Conservation (phyloP, 2,113 vertebrate species). For the Argyrosomus japonicus region DNA sequence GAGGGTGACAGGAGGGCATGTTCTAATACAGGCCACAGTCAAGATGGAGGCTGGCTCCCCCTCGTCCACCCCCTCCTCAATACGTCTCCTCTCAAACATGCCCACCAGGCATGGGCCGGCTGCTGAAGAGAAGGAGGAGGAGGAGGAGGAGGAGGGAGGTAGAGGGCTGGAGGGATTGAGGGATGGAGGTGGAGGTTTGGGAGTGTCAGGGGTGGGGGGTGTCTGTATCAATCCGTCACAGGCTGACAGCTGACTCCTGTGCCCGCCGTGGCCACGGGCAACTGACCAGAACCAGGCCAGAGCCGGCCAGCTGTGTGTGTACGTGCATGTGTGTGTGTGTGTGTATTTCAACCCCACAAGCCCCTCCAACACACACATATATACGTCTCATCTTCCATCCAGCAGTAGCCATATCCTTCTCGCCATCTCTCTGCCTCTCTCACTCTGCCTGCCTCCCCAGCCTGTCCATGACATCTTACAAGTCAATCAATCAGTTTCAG, state of each 20-base stretch:
- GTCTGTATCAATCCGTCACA: constrained; percentile 95
- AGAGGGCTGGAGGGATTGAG: constrained; percentile 55
- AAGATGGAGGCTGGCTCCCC: constrained; percentile 62
- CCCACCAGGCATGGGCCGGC: constrained; percentile 89
- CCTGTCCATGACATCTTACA: constrained; percentile 88
- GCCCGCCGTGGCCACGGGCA: constrained; percentile 86
- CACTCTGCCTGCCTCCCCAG: constrained; percentile 56
- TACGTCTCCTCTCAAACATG: constrained; percentile 85
- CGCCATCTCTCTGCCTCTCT: constrained; percentile 61
- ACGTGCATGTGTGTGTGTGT: constrained; percentile 29
- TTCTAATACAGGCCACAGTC: constrained; percentile 68
- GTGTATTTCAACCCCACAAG: constrained; percentile 26
- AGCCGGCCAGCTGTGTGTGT: constrained; percentile 74
- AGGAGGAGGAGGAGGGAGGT: constrained; percentile 21
- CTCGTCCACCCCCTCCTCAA: constrained; percentile 34
- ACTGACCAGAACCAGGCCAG: constrained; percentile 88
- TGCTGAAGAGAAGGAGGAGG: constrained; percentile 62
- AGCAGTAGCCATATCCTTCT: constrained; percentile 65
- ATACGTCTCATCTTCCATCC: constrained; percentile 62
- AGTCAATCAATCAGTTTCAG: constrained; percentile 86
- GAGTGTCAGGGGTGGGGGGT: constrained; percentile 85
- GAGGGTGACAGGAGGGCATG: constrained; percentile 68
- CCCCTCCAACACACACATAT: neutral
- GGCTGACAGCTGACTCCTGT: constrained; percentile 91
- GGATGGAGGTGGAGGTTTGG: constrained; percentile 73